Conservation (phyloP, 2,888 invertebrate genomes). For the Pachymerium ferrugineum region DNA sequence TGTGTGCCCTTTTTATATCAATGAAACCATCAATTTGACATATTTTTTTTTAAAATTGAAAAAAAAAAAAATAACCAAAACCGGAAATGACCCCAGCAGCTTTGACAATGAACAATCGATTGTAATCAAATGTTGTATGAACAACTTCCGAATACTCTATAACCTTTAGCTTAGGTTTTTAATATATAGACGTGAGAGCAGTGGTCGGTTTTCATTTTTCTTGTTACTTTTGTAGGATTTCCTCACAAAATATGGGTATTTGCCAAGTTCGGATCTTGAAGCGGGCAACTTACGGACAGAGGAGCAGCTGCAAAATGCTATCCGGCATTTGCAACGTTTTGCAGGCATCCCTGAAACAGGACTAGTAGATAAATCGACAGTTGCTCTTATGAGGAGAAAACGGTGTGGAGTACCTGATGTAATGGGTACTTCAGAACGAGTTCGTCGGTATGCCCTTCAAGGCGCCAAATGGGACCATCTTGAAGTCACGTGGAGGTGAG, state of each 20-base stretch:
- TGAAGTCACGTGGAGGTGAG: constrained; percentile 91
- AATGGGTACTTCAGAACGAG: constrained; percentile 46
- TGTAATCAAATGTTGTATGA: neutral
- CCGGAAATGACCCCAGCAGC: neutral
- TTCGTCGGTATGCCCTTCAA: constrained; percentile 73
- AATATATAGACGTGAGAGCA: neutral
- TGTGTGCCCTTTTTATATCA: neutral
- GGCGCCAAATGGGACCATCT: constrained; percentile 83
- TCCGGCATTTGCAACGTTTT: constrained; percentile 64
- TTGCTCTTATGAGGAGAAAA: constrained; percentile 64
- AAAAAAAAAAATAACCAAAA: neutral
- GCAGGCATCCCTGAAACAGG: constrained; percentile 75
- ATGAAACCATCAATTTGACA: constrained; percentile 1
- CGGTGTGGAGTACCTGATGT: constrained; percentile 82
- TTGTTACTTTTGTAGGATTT: constrained; percentile 66
- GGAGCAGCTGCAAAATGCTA: constrained; percentile 73
- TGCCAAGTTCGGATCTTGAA: constrained; percentile 69
- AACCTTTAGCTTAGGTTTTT: neutral
- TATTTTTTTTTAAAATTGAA: too few species aligned
- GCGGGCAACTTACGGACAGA: constrained; percentile 78
- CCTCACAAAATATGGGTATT: constrained; percentile 82
- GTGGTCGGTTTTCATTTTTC: too few species aligned
- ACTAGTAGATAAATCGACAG: constrained; percentile 68
- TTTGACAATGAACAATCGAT: neutral
- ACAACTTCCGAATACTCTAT: neutral